These are phyloP conservation scores for Lytechinus pictus DNA, from an alignment of 35 echinoderm and acorn worm genomes.

Conservation along the genomic window DNA sequence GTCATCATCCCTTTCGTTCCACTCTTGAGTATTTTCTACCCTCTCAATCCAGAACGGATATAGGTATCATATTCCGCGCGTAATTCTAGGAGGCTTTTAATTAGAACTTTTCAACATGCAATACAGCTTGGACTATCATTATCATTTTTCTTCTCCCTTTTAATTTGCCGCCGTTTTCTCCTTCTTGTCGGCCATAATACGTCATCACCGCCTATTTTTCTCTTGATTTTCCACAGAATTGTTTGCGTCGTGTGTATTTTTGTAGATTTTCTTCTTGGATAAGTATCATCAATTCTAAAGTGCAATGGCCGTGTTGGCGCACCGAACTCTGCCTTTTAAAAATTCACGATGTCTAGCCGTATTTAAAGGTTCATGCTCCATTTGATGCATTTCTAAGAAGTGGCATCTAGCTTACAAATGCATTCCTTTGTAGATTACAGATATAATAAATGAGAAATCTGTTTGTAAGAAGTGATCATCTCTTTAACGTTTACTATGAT, in stretches of 20 bases:
- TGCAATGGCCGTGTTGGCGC: neutral
- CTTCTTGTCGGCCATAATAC: neutral
- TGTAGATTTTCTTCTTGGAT: neutral
- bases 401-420: neutral
- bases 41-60: neutral
- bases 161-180: neutral
- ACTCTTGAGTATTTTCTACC: neutral
- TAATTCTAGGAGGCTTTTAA: conserved; percentile 53
- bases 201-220: neutral
- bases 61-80: conserved; percentile 20
- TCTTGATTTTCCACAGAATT: neutral
- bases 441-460: no score
- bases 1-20: neutral
- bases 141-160: neutral
- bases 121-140: neutral
- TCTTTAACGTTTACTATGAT: no score
- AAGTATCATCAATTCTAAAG: neutral
- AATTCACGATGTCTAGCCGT: neutral
- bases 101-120: conserved; percentile 29
- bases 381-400: neutral
- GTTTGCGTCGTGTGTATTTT: neutral
- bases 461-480: no score
- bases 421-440: neutral
- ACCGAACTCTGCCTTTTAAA: neutral
- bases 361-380: neutral